Evolutionary conservation across 1,140 invertebrate genomes (phyloP), one percentile per base, ranked within the genome.

Genomic region (Caenorhabditis brenneri): DNA sequence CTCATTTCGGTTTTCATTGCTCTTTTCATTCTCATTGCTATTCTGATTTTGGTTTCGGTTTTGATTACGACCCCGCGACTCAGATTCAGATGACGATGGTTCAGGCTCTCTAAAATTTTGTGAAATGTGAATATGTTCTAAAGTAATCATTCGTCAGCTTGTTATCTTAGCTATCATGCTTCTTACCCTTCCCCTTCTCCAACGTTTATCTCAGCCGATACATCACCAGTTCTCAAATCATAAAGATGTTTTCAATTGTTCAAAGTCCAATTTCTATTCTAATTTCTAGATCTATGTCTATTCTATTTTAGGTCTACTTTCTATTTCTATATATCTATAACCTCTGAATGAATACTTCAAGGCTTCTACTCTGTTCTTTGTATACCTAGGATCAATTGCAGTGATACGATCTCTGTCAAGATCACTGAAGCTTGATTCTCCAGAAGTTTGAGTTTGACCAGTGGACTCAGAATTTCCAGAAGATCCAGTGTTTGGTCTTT

Each of bases 91-190:
- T 29, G 58, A 65, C 29, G 36, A 74, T 74, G 15, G 65, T 10
- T 74, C 27, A n/a, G 6, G 16, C 42, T 31, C 65, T 74, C 65
- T 74, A 74, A 5, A 74, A 74, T 36, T 42, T 15, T 4, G 12
- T 16, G 12, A 12, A 74, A 42, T 2, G 36, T 74, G 4, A 42
- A n/a, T n/a, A n/a, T n/a, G n/a, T n/a, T 33, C 12, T 42, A 65
- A 33, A 16, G 6, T 12, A 27, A 36, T 65, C 10, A 27, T 74
- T n/a, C 15, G 10, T 16, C 36, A 27, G 6, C 4, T 74, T 42
- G 19, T 74, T 27, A 22, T 74, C 65, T n/a, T 74, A 74, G 19
- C 19, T 74, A 74, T 42, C 65, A 74, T 74, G 65, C 65, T 42
- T 42, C 65, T 74, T 42, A 74, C 65, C 65, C 65, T 74, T 74